These are phyloP conservation scores for Cheilosia vulpina DNA, from an alignment of 2,888 invertebrate species.

Conservation along the genomic window DNA sequence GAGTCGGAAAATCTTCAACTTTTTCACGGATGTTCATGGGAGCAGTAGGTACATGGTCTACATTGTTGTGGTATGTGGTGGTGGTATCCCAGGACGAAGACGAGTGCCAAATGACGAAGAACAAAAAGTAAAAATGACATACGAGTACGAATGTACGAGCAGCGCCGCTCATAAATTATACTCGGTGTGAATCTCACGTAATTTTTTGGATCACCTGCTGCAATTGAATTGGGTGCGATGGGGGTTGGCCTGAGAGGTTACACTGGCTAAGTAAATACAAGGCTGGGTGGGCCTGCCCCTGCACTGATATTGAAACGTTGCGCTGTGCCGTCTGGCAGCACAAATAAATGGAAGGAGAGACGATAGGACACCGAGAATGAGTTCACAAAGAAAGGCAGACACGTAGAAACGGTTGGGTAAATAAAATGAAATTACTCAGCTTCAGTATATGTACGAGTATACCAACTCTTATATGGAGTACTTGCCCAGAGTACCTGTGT, in stretches of 20 bases:
- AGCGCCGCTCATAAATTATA: constrained; percentile 63
- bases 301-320: constrained; percentile 43
- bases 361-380: constrained; percentile 9
- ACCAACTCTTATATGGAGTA: not conserved
- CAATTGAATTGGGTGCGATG: constrained; percentile 60
- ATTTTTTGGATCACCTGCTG: constrained; percentile 72
- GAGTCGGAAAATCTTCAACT: constrained; percentile 56
- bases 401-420: constrained; percentile 43
- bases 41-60: not conserved
- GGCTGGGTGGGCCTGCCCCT: constrained; percentile 15
- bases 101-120: constrained; percentile 2
- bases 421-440: constrained; percentile 60
- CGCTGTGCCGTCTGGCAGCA: constrained; percentile 26
- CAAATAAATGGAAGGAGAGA: not conserved
- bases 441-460: not conserved
- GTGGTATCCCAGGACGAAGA: constrained; percentile 30
- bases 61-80: not conserved
- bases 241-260: not conserved
- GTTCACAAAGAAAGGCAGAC: constrained; percentile 44
- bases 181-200: constrained; percentile 71
- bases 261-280: constrained; percentile 50
- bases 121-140: constrained; percentile 50
- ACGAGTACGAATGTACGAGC: constrained; percentile 48
- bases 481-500: not conserved
- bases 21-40: constrained; percentile 18